Percentiles rank a stretch among this genome's conserved stretches.
phyloP scores from a whole-genome alignment of 2,888 invertebrate species.

The Hymenopus coronatus region DNA sequence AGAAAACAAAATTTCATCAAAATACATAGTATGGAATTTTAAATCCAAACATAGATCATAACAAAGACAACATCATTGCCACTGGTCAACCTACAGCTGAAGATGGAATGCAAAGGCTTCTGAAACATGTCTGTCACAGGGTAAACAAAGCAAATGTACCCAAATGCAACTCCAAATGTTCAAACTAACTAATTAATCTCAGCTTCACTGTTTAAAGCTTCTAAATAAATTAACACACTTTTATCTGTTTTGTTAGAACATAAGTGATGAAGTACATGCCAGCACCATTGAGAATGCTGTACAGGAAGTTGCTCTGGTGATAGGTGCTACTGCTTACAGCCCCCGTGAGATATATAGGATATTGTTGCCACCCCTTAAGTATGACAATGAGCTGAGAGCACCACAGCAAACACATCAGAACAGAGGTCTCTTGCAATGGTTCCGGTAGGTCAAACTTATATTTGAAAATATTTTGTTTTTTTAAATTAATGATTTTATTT shows the following conservation, averaged over 20 bases:
- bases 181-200: too few species aligned
- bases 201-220: too few species aligned
- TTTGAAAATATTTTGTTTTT: background rate
- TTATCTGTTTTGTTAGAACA: background rate
- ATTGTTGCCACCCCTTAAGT: background rate
- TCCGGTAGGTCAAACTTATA: background rate
- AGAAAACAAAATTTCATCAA: too few species aligned
- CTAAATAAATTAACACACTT: background rate
- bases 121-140: too few species aligned
- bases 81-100: too few species aligned
- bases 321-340: background rate
- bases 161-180: too few species aligned
- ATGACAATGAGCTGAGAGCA: background rate
- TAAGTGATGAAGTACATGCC: background rate
- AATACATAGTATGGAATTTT: too few species aligned
- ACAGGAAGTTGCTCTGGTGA: background rate
- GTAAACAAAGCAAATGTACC: too few species aligned
- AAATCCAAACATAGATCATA: too few species aligned
- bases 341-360: slow-evolving; percentile 1
- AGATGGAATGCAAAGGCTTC: too few species aligned
- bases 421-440: background rate
- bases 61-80: too few species aligned
- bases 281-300: background rate
- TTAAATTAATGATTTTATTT: too few species aligned
- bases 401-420: background rate